These are phyloP conservation scores for Drosophila tripunctata DNA, from an alignment of 2,888 invertebrate genomes.

Conservation along the genomic window DNA sequence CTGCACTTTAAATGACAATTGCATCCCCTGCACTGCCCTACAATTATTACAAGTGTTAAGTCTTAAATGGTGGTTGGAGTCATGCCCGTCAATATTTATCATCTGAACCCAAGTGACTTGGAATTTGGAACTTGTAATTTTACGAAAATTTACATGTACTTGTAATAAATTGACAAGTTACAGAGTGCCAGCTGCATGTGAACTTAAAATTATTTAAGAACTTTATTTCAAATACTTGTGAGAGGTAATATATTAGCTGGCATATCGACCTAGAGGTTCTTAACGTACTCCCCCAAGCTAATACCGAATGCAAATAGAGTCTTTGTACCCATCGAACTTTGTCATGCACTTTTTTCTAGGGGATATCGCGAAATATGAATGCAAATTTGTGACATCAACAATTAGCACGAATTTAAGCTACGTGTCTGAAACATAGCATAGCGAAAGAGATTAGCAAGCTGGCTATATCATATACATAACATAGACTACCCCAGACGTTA, in stretches of 20 bases:
- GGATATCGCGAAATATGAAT: background rate
- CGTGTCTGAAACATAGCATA: conserved; percentile 4
- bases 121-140: conserved; percentile 18
- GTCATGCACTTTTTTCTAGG: background rate
- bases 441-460: conserved; percentile 15
- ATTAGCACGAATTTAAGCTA: conserved; percentile 1
- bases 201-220: background rate
- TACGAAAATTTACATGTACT: conserved; percentile 16
- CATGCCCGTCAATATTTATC: conserved; percentile 23
- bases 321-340: conserved; percentile 39
- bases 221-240: no score
- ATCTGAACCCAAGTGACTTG: conserved; percentile 8
- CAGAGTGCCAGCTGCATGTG: background rate
- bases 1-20: conserved; percentile 8
- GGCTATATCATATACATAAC: background rate
- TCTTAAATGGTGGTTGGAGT: background rate
- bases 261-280: background rate
- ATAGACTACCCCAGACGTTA: conserved; percentile 43
- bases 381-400: background rate
- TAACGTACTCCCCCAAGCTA: background rate
- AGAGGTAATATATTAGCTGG: background rate
- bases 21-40: background rate
- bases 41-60: background rate
- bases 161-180: background rate
- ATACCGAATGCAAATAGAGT: conserved; percentile 23